Conservation (phyloP, 2,113 vertebrate species). For the Casuarius casuarius region DNA sequence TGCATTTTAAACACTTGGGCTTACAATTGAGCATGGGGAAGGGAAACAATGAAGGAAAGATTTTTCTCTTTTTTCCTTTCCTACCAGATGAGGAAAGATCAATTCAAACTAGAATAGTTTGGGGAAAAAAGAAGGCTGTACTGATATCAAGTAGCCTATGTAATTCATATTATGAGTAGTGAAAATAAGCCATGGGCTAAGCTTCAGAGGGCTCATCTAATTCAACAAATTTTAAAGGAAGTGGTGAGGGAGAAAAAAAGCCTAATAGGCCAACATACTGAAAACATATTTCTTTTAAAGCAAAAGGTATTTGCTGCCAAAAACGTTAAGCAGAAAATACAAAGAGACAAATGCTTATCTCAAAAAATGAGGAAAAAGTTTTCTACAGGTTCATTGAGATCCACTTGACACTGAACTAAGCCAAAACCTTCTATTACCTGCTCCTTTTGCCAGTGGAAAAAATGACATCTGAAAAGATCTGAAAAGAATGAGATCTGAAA, state of each 20-base stretch:
- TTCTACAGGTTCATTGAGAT: background rate
- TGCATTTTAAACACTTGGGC: background rate
- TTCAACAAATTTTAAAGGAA: slow-evolving; percentile 43
- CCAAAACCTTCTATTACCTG: background rate
- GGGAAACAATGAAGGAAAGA: background rate
- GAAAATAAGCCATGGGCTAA: background rate
- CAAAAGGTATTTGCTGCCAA: background rate
- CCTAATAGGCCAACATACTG: background rate
- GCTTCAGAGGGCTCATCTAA: background rate
- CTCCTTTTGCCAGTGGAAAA: background rate
- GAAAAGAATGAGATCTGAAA: too few relatives aligned
- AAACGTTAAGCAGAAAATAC: background rate
- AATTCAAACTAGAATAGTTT: background rate
- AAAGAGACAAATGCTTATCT: background rate
- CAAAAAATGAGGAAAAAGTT: background rate
- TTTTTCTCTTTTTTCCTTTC: background rate
- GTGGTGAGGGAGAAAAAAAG: background rate
- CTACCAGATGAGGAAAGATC: background rate
- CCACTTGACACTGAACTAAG: accelerated
- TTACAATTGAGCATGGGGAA: background rate
- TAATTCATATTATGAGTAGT: background rate
- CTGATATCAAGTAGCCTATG: background rate
- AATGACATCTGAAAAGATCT: too few relatives aligned
- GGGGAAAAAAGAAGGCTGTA: background rate
- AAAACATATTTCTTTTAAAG: background rate